Conservation (phyloP, 2,113 vertebrate species). For the Tetrao urogallus region DNA sequence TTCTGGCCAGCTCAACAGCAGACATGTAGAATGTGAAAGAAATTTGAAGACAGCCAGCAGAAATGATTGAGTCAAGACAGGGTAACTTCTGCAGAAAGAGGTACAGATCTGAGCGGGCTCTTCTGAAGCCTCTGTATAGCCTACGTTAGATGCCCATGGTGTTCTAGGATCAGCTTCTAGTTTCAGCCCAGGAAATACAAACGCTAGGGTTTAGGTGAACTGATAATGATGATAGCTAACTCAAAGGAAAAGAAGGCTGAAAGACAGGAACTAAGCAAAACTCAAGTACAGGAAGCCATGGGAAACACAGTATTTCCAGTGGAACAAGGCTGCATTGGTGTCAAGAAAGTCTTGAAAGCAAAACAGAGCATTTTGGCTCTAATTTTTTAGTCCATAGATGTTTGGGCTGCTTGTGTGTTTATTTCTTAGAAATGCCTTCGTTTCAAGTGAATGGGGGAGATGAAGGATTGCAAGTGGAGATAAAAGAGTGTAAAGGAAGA, state of each 20-base stretch:
- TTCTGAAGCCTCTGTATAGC: neutral
- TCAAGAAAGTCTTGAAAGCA: neutral
- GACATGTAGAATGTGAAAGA: constrained; percentile 22
- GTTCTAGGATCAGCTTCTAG: neutral
- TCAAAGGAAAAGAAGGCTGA: neutral
- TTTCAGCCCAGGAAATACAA: neutral
- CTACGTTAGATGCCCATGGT: neutral
- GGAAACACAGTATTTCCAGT: neutral
- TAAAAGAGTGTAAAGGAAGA: neutral
- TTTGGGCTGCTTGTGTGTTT: neutral
- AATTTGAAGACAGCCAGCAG: constrained; percentile 5
- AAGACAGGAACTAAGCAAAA: neutral
- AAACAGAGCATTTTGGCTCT: neutral
- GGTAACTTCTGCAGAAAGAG: neutral
- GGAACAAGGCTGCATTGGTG: neutral
- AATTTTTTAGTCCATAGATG: neutral
- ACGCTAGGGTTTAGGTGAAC: neutral
- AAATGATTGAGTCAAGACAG: neutral
- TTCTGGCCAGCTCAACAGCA: constrained; percentile 11
- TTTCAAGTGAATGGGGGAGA: neutral
- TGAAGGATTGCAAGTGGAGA: neutral
- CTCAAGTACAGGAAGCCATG: neutral
- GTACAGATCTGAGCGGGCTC: neutral
- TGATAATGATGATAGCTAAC: neutral
- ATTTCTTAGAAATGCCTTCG: neutral